Percentiles rank a stretch among this genome's conserved stretches.
phyloP scores from a whole-genome alignment of 1,140 invertebrate genomes.

The Drosophila lacertosa region DNA sequence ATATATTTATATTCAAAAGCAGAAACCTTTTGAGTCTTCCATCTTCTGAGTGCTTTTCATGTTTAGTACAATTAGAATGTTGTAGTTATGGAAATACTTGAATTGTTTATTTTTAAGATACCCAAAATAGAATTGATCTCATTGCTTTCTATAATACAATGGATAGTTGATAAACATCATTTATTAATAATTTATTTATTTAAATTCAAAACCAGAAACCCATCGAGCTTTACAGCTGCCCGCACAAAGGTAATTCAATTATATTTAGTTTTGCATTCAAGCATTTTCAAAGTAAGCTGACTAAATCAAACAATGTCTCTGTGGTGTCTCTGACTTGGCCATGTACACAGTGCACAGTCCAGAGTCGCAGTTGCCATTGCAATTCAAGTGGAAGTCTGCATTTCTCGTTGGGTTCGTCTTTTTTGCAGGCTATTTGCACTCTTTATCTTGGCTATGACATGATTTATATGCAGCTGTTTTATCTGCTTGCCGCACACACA shows the following conservation, averaged over 20 bases:
- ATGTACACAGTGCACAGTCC: background rate
- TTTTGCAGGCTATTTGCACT: conserved; percentile 61
- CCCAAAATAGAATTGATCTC: too few species aligned
- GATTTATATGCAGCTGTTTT: conserved; percentile 77
- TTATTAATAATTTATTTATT: background rate
- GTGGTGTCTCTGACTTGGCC: conserved; percentile 12
- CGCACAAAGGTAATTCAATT: conserved; percentile 60
- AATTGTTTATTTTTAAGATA: background rate
- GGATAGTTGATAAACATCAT: too few species aligned
- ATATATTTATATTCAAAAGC: too few species aligned
- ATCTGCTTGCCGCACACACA: conserved; percentile 59
- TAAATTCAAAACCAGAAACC: background rate
- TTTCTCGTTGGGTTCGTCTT: conserved; percentile 5
- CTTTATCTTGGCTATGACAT: conserved; percentile 75
- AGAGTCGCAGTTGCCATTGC: background rate
- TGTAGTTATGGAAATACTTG: background rate
- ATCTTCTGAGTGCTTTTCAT: background rate
- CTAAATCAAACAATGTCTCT: conserved; percentile 46
- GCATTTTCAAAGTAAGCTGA: conserved; percentile 22
- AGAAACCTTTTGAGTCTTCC: too few species aligned
- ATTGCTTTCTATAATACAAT: too few species aligned
- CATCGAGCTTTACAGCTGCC: too few species aligned
- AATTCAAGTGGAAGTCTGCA: conserved; percentile 28
- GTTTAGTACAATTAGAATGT: background rate
- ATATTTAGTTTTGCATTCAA: conserved; percentile 37